Conservation (phyloP, 2,797 vertebrate genomes). For the Phylloscopus collybita region DNA sequence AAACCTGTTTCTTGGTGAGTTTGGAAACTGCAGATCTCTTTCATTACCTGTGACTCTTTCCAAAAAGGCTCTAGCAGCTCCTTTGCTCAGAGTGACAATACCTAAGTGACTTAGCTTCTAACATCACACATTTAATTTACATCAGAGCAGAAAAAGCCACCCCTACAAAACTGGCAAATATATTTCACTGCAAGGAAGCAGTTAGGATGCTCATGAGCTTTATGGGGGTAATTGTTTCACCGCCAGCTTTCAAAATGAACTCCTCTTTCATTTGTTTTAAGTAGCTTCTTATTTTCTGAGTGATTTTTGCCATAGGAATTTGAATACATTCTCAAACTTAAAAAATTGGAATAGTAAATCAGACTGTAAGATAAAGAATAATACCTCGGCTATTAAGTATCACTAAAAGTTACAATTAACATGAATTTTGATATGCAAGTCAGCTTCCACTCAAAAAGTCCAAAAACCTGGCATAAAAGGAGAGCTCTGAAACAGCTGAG, state of each 20-base stretch:
- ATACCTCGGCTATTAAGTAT: neutral
- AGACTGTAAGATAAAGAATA: neutral
- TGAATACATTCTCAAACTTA: neutral
- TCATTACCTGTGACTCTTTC: conserved; percentile 18
- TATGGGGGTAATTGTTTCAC: neutral
- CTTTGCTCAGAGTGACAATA: conserved; percentile 7
- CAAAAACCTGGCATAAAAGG: conserved; percentile 24
- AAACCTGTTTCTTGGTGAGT: conserved; percentile 3
- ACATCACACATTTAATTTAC: neutral
- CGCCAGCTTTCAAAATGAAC: neutral
- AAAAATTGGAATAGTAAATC: neutral
- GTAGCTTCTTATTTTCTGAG: neutral
- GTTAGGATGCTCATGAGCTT: neutral
- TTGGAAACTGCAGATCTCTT: neutral
- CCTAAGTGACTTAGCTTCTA: neutral
- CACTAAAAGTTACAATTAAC: neutral
- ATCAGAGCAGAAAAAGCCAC: neutral
- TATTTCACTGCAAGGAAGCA: neutral
- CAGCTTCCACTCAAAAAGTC: neutral
- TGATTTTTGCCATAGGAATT: neutral
- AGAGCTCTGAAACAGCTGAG: neutral
- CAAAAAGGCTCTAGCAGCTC: neutral
- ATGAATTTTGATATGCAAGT: neutral
- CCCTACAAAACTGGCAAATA: neutral
- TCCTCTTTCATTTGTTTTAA: neutral